Base-by-base conservation (phyloP, 2,113 vertebrate genomes). In the Semnornis frantzii region DNA sequence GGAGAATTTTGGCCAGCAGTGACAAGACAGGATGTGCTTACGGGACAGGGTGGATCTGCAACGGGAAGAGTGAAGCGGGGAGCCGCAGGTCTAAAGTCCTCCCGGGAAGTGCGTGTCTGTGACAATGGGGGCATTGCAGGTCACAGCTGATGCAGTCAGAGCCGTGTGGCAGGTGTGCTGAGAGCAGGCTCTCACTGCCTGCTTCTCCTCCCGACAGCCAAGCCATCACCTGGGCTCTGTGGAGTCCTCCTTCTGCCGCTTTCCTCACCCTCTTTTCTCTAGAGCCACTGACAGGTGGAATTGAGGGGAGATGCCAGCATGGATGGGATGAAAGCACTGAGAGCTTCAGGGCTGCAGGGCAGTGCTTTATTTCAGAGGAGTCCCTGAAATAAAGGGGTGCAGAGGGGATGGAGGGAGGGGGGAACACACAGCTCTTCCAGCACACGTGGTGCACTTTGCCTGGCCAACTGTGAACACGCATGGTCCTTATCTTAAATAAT, bases 381-480 rank as follows among this genome's bases (percentile, higher is more conserved):
- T 4, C 30, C 34, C 30, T 27, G 46, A 12, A 16, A 50, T 3
- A 33, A 19, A 4, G 68, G 58, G 46, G 15, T 3, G 12, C 2
- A 1, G 33, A n/a, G 74, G 14, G 72, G 7, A 3, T 0, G 12
- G 33, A n/a, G 74, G 14, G 72, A 6, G 3, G 0, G 12, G 42
- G 23, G 30, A 10, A 8, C 2, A 0, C 16, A 2, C 0, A 1
- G 54, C 63, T 31, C 8, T 17, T 15, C 25, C 48, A 14, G 76
- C 39, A 18, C 39, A 6, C 42, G 48, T 21, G 0, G 8, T 4
- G 37, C 52, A 33, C 52, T 46, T 34, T 0, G 5, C 52, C 50
- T 11, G 31, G 15, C 18, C 1, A 2, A 4, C 42, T 0, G 2
- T 11, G 62, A 13, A 46, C 58, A 33, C 50, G 8, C 27, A 5